Evolutionary conservation across 2,113 vertebrate genomes (phyloP).

Genomic region (Zeus faber): DNA sequence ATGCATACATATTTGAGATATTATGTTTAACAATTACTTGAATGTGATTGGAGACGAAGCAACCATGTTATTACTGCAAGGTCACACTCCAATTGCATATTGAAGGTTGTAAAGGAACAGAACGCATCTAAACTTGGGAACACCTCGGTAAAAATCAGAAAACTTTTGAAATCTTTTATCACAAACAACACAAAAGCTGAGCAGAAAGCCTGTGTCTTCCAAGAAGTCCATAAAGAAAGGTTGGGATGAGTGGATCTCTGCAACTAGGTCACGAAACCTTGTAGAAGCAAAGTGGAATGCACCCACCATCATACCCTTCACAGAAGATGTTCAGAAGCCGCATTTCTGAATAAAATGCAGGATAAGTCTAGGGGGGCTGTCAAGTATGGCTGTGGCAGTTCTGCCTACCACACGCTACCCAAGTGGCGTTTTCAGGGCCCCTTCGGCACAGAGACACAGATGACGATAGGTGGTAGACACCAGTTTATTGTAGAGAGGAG

Average conservation of each 20-base stretch:
- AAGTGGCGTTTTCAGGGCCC: no score
- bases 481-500: no score
- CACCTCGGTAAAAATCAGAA: slow-evolving; percentile 36
- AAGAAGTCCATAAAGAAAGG: slow-evolving; percentile 22
- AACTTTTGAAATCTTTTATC: slow-evolving; percentile 42
- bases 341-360: slow-evolving; percentile 27
- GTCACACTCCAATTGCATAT: no score
- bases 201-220: slow-evolving; percentile 31
- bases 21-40: no score
- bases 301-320: slow-evolving; percentile 24
- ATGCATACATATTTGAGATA: no score
- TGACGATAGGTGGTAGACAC: no score
- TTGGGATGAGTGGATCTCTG: slow-evolving; percentile 41
- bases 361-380: slow-evolving; percentile 21
- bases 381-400: slow-evolving; percentile 22
- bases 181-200: slow-evolving; percentile 26
- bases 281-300: slow-evolving; percentile 32
- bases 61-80: no score
- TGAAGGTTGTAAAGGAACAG: no score
- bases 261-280: slow-evolving; percentile 35
- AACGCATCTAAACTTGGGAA: slow-evolving; percentile 50
- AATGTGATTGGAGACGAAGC: no score
- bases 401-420: no score
- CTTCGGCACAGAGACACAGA: no score
- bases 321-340: slow-evolving; percentile 29